phyloP scores from a whole-genome alignment of 2,888 invertebrate genomes.

The Diploptera punctata region DNA sequence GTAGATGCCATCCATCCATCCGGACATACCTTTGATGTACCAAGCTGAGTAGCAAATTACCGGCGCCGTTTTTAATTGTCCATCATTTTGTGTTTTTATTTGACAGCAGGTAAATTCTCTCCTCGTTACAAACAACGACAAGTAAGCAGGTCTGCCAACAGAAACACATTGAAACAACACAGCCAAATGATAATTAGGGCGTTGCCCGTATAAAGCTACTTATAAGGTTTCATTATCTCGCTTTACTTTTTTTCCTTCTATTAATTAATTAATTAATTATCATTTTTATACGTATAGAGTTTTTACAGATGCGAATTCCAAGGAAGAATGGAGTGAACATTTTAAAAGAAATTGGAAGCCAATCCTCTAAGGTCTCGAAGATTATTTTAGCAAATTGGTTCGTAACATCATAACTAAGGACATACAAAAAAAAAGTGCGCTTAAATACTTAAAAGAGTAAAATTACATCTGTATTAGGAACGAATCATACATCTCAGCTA shows the following conservation, averaged over 20 bases:
- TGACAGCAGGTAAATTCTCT: constrained; percentile 36
- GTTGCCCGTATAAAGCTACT: constrained; percentile 37
- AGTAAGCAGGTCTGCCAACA: constrained; percentile 1
- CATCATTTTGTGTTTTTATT: constrained; percentile 38
- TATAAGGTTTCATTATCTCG: constrained; percentile 41
- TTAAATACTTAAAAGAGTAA: too few species aligned
- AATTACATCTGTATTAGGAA: too few species aligned
- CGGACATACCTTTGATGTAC: constrained; percentile 36
- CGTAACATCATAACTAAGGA: too few species aligned
- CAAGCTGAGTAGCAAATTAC: constrained; percentile 34
- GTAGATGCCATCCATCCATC: constrained; percentile 20
- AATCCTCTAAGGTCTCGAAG: too few species aligned
- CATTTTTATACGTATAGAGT: constrained; percentile 32
- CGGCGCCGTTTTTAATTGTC: constrained; percentile 36
- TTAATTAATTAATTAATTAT: constrained; percentile 39
- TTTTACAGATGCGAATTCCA: constrained; percentile 6
- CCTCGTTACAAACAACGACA: constrained; percentile 5
- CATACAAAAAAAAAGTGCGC: too few species aligned
- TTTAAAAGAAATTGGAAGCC: too few species aligned
- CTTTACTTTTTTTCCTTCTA: constrained; percentile 34
- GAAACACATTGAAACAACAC: constrained; percentile 5
- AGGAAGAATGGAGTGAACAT: not conserved
- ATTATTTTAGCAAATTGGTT: too few species aligned
- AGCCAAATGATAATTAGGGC: constrained; percentile 41
- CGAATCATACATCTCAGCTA: too few species aligned